Conservation (phyloP, 1,140 invertebrate species). For the Drosophila pruinosa region DNA sequence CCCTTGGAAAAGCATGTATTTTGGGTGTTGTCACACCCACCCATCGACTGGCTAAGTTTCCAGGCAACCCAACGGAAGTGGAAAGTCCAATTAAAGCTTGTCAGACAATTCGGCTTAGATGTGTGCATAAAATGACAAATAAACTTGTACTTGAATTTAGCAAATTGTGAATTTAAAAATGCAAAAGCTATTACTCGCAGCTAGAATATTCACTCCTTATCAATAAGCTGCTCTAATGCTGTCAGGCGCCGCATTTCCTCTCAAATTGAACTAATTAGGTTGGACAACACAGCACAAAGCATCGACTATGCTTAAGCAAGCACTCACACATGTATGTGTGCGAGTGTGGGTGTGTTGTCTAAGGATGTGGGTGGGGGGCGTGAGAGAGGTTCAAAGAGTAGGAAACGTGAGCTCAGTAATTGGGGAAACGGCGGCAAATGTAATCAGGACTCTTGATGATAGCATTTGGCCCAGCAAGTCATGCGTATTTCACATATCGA, state of each 20-base stretch:
- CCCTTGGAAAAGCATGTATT: conserved; percentile 33
- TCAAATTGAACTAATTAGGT: conserved; percentile 44
- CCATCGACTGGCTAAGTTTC: neutral
- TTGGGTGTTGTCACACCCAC: neutral
- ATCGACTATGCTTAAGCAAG: neutral
- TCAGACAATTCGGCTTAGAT: neutral
- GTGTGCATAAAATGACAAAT: conserved; percentile 9
- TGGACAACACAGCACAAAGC: conserved; percentile 8
- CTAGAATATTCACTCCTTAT: neutral
- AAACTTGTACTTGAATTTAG: neutral
- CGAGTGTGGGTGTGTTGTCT: neutral
- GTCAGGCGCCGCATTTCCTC: conserved; percentile 17
- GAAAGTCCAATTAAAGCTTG: neutral
- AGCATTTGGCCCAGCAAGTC: conserved; percentile 40
- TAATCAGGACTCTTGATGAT: conserved; percentile 70
- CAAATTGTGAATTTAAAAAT: neutral
- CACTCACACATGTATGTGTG: neutral
- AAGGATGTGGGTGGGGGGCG: neutral
- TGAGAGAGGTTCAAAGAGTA: conserved; percentile 31
- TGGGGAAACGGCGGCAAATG: conserved; percentile 58
- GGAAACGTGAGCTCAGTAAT: conserved; percentile 55
- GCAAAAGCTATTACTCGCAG: neutral
- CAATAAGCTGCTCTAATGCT: conserved; percentile 11
- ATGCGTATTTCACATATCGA: conserved; percentile 23
- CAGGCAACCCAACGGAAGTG: conserved; percentile 15